Evolutionary conservation across 2,888 invertebrate genomes (phyloP), one percentile per base, ranked within the genome.

Genomic region (Brachypalpus laphriformis): DNA sequence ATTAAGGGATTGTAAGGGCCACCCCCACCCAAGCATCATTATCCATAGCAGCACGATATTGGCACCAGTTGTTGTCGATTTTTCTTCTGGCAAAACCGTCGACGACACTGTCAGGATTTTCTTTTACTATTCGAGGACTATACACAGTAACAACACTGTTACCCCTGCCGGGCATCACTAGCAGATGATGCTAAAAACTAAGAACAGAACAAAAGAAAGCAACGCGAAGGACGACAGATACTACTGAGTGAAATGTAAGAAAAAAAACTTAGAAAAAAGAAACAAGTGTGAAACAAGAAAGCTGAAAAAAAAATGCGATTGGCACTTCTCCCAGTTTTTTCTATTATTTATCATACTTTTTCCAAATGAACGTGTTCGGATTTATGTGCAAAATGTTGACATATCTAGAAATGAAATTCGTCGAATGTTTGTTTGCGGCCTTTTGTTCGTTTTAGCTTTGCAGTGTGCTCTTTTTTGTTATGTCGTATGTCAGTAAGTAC

Each of bases 61-160:
- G 81, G 85, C 85, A 85, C 81, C 85, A 85, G 85, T 85, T 85
- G 85, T 85, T 85, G 81, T 76, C 75, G 81, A 85, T 85, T 85
- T 85, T 71, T 75, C 75, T 81, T 66, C 81, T 71, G 59, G 70
- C 81, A 85, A 34, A 59, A 78, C 63, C 66, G 83, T 80, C 74
- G 80, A 70, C 74, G 74, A 80, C 80, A 80, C 40, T 68, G 82
- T 82, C 82, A 77, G 68, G 82, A 54, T 78, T 71, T 61, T 57
- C 20, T 47, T 34, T 70, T 56, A 18, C 31, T 57, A 34, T 49
- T 82, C 22, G 14, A 65, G 68, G 63, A 78, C 45, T 61, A 18
- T 28, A 37, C n/a, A 40, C 40, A 49, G 72, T 34, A 49, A 59
- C 57, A 74, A 75, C 40, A 31, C 78, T 80, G 74, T 80, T 57